Evolutionary conservation across 1,140 invertebrate species (phyloP).

Genomic region (Drosophila navojoa): DNA sequence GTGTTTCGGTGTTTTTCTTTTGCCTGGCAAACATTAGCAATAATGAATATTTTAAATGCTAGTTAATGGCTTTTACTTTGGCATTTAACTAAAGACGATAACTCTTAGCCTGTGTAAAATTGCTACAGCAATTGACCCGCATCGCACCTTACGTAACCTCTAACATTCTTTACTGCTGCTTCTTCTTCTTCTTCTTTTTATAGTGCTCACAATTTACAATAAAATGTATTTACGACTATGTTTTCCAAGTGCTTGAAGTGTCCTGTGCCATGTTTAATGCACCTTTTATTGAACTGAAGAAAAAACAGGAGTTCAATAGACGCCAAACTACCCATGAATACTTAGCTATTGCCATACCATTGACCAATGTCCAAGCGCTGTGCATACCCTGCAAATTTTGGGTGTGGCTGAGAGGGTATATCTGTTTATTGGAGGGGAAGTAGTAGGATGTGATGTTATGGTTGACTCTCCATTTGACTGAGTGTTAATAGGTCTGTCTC

Average conservation of each 20-base stretch:
- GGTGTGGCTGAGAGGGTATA: neutral
- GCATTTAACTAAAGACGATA: constrained; percentile 11
- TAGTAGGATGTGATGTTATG: too few species aligned
- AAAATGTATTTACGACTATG: constrained; percentile 80
- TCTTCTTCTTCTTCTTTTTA: constrained; percentile 38
- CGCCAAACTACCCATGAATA: constrained; percentile 17
- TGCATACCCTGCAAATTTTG: neutral
- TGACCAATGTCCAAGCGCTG: constrained; percentile 36
- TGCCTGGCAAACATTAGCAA: constrained; percentile 34
- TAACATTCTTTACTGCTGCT: neutral
- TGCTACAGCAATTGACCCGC: constrained; percentile 45
- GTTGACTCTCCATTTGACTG: too few species aligned
- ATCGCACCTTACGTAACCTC: constrained; percentile 53
- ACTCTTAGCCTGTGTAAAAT: constrained; percentile 27
- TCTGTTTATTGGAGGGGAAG: neutral
- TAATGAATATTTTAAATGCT: constrained; percentile 64
- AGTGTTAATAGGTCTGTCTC: too few species aligned
- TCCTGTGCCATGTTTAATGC: constrained; percentile 60
- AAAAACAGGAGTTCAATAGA: constrained; percentile 74
- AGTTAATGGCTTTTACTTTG: constrained; percentile 44
- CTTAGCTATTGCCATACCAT: constrained; percentile 1
- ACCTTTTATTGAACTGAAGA: constrained; percentile 66
- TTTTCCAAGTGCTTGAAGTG: constrained; percentile 69
- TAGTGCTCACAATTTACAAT: constrained; percentile 68
- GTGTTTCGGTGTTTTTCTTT: constrained; percentile 17